Percentiles rank a stretch among this genome's conserved stretches.
Conservation (phyloP, 2,888 invertebrate genomes). For the Ctena decussata region DNA sequence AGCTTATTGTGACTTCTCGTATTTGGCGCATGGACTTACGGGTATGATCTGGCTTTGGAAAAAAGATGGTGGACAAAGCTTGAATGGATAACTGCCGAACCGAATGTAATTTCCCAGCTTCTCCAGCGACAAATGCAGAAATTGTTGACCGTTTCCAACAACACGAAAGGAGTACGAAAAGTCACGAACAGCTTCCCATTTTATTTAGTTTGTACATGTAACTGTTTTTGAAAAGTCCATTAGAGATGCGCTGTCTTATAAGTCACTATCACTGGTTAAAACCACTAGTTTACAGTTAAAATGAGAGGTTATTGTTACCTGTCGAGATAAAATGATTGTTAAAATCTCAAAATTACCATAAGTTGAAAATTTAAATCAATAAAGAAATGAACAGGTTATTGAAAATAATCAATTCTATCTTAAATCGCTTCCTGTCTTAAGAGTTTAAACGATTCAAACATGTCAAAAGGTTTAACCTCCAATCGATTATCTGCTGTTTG, state of each 20-base stretch:
- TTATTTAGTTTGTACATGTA: too few relatives aligned
- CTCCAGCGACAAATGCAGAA: too few relatives aligned
- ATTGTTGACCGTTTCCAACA: too few relatives aligned
- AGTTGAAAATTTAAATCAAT: conserved; percentile 1
- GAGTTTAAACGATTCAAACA: background rate
- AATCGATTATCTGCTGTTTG: background rate
- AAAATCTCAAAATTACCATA: background rate
- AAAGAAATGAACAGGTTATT: background rate
- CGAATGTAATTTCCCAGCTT: too few relatives aligned
- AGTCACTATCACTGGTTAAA: background rate
- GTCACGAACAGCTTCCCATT: too few relatives aligned
- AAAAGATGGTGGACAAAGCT: too few relatives aligned
- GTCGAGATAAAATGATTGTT: background rate
- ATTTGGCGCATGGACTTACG: too few relatives aligned
- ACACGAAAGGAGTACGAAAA: too few relatives aligned
- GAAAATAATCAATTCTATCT: conserved; percentile 6
- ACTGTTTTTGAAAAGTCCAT: too few relatives aligned
- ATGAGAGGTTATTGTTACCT: conserved; percentile 6
- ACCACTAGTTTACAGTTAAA: background rate
- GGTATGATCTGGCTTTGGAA: too few relatives aligned
- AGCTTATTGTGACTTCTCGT: too few relatives aligned
- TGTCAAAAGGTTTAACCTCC: background rate
- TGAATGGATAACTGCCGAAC: too few relatives aligned
- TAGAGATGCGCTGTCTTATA: background rate
- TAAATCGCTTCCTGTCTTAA: conserved; percentile 13